Percentiles rank a stretch among this genome's conserved stretches.
These are phyloP conservation scores for Apodemus speciosus DNA, from an alignment of 2,113 vertebrate genomes.

Conservation along the genomic window DNA sequence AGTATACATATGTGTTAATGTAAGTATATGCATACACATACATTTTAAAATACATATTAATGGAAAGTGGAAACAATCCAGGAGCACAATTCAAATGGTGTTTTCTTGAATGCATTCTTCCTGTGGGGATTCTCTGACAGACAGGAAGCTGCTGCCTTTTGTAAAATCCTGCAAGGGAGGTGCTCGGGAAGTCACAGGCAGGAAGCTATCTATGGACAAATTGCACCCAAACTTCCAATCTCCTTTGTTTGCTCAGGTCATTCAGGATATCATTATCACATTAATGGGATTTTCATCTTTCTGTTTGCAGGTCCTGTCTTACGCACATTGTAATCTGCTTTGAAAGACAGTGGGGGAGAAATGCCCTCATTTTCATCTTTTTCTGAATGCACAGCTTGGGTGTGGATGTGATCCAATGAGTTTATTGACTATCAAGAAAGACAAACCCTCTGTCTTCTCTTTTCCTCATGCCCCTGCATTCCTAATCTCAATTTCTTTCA, in stretches of 20 bases:
- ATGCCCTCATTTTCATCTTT: slow-evolving; percentile 69
- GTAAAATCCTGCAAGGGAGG: slow-evolving; percentile 58
- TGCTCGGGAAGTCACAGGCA: slow-evolving; percentile 44
- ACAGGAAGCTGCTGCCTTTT: slow-evolving; percentile 26
- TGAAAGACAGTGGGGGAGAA: slow-evolving; percentile 56
- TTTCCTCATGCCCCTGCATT: slow-evolving; percentile 23
- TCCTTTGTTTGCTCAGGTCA: slow-evolving; percentile 79
- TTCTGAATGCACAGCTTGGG: slow-evolving; percentile 52
- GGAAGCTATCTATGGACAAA: slow-evolving; percentile 62
- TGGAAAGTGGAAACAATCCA: slow-evolving; percentile 56
- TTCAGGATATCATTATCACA: slow-evolving; percentile 78
- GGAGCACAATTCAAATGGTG: slow-evolving; percentile 31
- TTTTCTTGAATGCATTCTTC: slow-evolving; percentile 58
- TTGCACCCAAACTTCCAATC: slow-evolving; percentile 73
- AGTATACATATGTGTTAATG: not conserved
- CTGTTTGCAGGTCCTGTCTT: slow-evolving; percentile 77
- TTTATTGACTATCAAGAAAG: slow-evolving; percentile 63
- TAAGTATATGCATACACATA: not conserved
- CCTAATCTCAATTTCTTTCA: not conserved
- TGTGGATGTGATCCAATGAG: slow-evolving; percentile 40
- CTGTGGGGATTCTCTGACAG: slow-evolving; percentile 51
- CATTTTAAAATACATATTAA: slow-evolving; percentile 29
- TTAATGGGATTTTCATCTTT: slow-evolving; percentile 80
- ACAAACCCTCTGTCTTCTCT: slow-evolving; percentile 47
- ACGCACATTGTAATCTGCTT: slow-evolving; percentile 74